Base-by-base conservation (phyloP, 2,888 invertebrate genomes). In the Laspeyria flexula region DNA sequence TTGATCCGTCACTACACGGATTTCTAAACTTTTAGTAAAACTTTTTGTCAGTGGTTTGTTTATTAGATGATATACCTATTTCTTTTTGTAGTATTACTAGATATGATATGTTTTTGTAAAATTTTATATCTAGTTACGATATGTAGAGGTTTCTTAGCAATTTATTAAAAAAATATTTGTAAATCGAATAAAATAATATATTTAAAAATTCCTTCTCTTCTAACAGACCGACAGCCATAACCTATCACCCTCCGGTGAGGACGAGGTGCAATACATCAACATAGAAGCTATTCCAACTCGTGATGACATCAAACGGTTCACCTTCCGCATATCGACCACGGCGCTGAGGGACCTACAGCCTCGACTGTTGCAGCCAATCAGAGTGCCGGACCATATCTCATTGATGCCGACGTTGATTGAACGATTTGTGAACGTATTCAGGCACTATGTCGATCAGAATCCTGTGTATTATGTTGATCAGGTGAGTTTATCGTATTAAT, bases 361-460 rank as follows among this genome's bases (percentile, higher is more conserved):
- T 0, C 58, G 87, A 1, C 64, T 92, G 25, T 47, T 63, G 7
- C 65, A 70, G 4, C 81, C 85, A 0, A 81, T 90, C 25, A 49
- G 85, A 4, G 84, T 91, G 3, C 90, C 91, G 0, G 84, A 86
- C 0, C 86, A 89, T 27, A 73, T 91, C 31, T 81, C 83, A 0
- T 58, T 91, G 23, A 94, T 96, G 77, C 96, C 96, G 63, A 95
- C 96, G 0, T 89, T 97, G 1, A 93, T 96, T 43, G 98, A 98
- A 74, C 94, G 96, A 75, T 98, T 98, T 83, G 93, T 98, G 16
- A 95, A 95, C 43, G 96, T 96, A 0, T 98, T 98, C 81, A 95
- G 94, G 70, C 94, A 96, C 29, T 95, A 96, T 70, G 95, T 97
- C 1, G 86, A 93, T 1, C 92, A 93, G 60, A 97, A 97, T 89